A percentile compares a stretch with the other conserved stretches of the same genome.
Evolutionary conservation across 2,888 invertebrate genomes (phyloP).

Genomic region (Perizoma flavofasciatum): DNA sequence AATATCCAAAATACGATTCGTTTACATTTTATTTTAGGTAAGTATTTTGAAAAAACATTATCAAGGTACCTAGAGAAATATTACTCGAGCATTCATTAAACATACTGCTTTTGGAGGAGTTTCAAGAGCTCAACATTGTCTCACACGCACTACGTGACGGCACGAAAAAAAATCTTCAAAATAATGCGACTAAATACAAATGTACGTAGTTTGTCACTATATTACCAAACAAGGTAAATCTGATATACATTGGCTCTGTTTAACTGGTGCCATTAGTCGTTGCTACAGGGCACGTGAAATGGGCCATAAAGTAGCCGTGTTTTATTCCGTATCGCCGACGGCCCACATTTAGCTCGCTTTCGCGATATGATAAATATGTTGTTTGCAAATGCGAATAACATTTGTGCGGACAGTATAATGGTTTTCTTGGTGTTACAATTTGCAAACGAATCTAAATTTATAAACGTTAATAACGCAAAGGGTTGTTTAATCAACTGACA

Average conservation of each 20-base stretch:
- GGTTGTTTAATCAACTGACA: slow-evolving; percentile 2
- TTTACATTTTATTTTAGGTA: too few relatives aligned
- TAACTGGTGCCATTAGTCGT: slow-evolving; percentile 18
- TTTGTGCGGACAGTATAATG: slow-evolving; percentile 29
- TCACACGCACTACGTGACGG: too few relatives aligned
- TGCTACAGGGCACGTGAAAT: slow-evolving; percentile 23
- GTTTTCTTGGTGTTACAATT: slow-evolving; percentile 18
- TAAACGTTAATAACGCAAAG: slow-evolving; percentile 10
- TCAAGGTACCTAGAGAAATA: too few relatives aligned
- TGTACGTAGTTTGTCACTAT: not conserved
- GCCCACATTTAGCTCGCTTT: slow-evolving; percentile 27
- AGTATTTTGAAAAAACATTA: too few relatives aligned
- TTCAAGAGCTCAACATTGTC: too few relatives aligned
- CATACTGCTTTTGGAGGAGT: too few relatives aligned
- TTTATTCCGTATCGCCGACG: slow-evolving; percentile 25
- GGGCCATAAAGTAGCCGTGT: slow-evolving; percentile 26
- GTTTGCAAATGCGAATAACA: slow-evolving; percentile 24
- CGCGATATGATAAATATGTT: slow-evolving; percentile 32
- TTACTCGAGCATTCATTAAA: too few relatives aligned
- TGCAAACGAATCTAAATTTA: slow-evolving; percentile 16
- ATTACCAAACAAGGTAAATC: slow-evolving; percentile 7
- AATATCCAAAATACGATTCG: too few relatives aligned
- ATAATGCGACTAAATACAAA: too few relatives aligned
- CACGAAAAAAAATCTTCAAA: too few relatives aligned
- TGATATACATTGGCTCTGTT: slow-evolving; percentile 3